Conservation (phyloP, 2,888 invertebrate species). For the Campopleginae sp. region DNA sequence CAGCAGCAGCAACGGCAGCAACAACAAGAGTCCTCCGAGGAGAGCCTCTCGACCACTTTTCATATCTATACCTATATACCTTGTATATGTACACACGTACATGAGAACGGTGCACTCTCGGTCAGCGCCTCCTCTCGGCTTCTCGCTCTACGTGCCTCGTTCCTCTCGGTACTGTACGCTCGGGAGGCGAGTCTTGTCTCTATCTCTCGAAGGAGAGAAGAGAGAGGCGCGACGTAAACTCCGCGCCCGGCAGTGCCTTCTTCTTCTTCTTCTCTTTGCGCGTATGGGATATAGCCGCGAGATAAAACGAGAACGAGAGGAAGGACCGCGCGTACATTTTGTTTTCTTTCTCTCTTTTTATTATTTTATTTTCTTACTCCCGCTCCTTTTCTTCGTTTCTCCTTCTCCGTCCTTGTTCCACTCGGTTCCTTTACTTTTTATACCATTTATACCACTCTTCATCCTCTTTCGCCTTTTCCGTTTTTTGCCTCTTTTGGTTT, state of each 20-base stretch:
- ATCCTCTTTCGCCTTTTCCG: constrained; percentile 24
- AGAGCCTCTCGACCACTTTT: constrained; percentile 1
- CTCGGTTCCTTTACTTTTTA: constrained; percentile 48
- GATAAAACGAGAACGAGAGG: constrained; percentile 50
- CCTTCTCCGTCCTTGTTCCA: constrained; percentile 38
- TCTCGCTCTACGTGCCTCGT: constrained; percentile 8
- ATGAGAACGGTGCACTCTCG: constrained; percentile 48
- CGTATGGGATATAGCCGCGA: constrained; percentile 16
- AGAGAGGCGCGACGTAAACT: constrained; percentile 29
- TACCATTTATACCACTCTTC: constrained; percentile 62
- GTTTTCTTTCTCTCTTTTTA: constrained; percentile 25
- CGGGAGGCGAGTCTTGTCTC: background rate
- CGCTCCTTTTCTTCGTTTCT: constrained; percentile 61
- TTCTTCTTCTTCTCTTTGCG: background rate
- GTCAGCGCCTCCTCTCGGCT: constrained; percentile 45
- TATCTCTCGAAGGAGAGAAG: constrained; percentile 11
- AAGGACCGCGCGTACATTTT: constrained; percentile 39
- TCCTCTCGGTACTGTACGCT: background rate
- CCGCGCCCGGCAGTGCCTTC: constrained; percentile 3
- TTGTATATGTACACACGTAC: background rate
- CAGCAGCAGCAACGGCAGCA: constrained; percentile 1
- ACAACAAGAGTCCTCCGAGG: constrained; percentile 6
- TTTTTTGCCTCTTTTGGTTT: constrained; percentile 51
- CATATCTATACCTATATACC: background rate
- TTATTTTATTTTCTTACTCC: constrained; percentile 39